These are phyloP conservation scores for Camelus bactrianus DNA, from an alignment of 2,113 vertebrate genomes.

Conservation along the genomic window DNA sequence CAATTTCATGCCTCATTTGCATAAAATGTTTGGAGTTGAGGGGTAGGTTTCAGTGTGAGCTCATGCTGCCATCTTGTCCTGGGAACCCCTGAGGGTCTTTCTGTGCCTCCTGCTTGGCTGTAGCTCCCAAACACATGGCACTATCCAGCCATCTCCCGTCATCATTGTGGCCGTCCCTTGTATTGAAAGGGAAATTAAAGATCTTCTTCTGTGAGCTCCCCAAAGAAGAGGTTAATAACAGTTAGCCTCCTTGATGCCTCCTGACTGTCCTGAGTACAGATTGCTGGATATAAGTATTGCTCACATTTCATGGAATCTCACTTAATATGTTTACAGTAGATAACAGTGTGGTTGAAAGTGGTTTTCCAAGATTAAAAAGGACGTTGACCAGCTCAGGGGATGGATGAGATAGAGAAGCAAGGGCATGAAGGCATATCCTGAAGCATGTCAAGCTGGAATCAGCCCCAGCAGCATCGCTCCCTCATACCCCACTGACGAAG, in stretches of 20 bases:
- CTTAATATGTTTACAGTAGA: background rate
- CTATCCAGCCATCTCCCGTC: background rate
- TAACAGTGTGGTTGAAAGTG: background rate
- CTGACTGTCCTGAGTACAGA: background rate
- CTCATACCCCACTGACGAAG: background rate
- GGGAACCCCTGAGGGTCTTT: background rate
- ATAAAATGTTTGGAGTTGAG: background rate
- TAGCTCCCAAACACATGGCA: background rate
- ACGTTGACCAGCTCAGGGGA: background rate
- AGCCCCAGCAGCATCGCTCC: background rate
- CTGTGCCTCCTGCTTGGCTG: background rate
- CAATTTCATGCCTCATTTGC: background rate
- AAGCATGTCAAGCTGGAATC: background rate
- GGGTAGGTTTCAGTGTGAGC: background rate
- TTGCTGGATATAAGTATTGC: background rate
- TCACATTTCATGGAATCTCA: background rate
- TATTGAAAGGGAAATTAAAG: too few species aligned
- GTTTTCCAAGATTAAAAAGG: background rate
- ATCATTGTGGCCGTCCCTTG: background rate
- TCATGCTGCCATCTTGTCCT: background rate
- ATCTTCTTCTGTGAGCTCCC: background rate
- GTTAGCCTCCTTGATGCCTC: background rate
- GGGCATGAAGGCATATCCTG: fast-evolving
- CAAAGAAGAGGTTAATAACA: background rate
- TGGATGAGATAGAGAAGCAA: background rate